Evolutionary conservation across 2,797 vertebrate genomes (phyloP), one percentile per base, ranked within the genome.

Genomic region (Poecilia picta): DNA sequence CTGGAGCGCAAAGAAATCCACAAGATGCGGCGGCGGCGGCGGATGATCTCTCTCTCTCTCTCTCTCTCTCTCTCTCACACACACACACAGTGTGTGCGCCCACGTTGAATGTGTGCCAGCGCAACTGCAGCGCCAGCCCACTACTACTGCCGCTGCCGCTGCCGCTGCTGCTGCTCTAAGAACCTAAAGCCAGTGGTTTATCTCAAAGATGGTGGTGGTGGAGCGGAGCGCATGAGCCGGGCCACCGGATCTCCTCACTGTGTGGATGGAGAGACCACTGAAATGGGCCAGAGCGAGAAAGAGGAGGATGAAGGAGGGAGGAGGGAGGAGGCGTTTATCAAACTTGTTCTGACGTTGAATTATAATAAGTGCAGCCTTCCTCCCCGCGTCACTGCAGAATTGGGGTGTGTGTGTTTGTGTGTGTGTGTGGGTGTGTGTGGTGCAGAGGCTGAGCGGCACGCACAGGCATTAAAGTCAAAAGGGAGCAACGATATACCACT

Each of bases 271-370:
- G 93, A 95, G n/a, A n/a, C 92, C 94, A 92, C 90, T 95, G 95
- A 95, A 96, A 95, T 94, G 95, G 95, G 92, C 95, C 95, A 82
- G 75, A 46, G 82, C 80, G 83, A 66, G 43, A 62, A 70, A 57
- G 57, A 59, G 76, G 79, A 72, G 23, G 81, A 71, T 23, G 23
- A 11, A 23, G n/a, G 59, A 72, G 45, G 13, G 46, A 28, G 68
- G 3, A 7, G 5, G 72, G 88, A 90, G 94, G 95, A 94, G 94
- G 91, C 95, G 96, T 95, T 95, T 96, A 97, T 96, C 95, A 94
- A 97, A 97, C 95, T 97, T 97, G 96, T 93, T 95, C 95, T 96
- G 96, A 97, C 95, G 96, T 95, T 95, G 95, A 95, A 93, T 92
- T 91, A 95, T 94, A 96, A 96, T 95, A 96, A 89, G 94, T 94